These are phyloP conservation scores for Colaptes auratus DNA, from an alignment of 2,113 vertebrate species.

Conservation along the genomic window DNA sequence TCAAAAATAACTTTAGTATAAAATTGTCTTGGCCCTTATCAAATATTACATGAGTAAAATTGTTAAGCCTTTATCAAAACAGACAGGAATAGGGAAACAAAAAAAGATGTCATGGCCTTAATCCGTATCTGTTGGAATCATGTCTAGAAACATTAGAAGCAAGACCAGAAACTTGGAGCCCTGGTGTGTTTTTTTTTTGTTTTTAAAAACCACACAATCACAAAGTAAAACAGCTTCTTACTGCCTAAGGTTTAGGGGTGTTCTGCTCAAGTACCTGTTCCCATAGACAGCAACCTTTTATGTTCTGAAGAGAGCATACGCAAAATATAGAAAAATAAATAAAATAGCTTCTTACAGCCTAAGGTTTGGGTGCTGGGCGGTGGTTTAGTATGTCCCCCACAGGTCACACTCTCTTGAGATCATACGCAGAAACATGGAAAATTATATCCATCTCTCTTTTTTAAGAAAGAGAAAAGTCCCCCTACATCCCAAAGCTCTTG, in stretches of 20 bases:
- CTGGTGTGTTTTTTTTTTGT: constrained; percentile 67
- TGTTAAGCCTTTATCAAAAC: constrained; percentile 74
- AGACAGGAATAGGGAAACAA: constrained; percentile 57
- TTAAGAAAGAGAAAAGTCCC: constrained; percentile 12
- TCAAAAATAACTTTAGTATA: constrained; percentile 85
- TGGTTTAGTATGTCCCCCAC: constrained; percentile 47
- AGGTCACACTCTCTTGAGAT: constrained; percentile 43
- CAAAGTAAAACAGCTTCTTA: constrained; percentile 66
- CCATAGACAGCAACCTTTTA: constrained; percentile 54
- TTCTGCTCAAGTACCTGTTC: constrained; percentile 54
- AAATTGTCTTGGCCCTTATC: constrained; percentile 81
- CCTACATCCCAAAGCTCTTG: constrained; percentile 74
- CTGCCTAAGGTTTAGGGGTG: constrained; percentile 62
- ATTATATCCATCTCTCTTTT: constrained; percentile 35
- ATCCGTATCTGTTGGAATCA: constrained; percentile 63
- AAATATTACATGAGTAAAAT: constrained; percentile 80
- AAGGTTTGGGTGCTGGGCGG: constrained; percentile 57
- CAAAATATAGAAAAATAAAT: constrained; percentile 73
- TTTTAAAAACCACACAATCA: constrained; percentile 69
- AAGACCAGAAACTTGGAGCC: constrained; percentile 65
- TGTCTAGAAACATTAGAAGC: constrained; percentile 67
- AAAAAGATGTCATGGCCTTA: constrained; percentile 71
- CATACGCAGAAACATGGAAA: constrained; percentile 59
- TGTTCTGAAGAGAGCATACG: constrained; percentile 66
- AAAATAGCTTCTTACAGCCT: constrained; percentile 70